These are phyloP conservation scores for Oxytorus armatus DNA, from an alignment of 2,888 invertebrate genomes.

Conservation along the genomic window DNA sequence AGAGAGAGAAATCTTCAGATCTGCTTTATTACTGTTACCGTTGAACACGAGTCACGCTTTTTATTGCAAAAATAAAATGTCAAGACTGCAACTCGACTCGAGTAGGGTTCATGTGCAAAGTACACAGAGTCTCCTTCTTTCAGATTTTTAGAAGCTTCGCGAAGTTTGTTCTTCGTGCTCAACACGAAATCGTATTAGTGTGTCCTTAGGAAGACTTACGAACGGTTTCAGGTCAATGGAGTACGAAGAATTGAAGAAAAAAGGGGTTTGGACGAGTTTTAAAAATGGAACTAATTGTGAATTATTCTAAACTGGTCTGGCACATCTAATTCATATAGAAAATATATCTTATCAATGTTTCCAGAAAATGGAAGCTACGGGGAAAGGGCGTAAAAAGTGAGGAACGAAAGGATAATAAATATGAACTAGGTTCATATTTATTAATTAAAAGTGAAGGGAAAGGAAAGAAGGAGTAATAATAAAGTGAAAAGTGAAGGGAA, in stretches of 20 bases:
- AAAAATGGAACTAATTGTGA: background rate
- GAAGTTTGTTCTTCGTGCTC: conserved; percentile 10
- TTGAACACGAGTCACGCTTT: conserved; percentile 7
- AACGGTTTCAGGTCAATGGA: background rate
- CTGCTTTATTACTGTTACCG: background rate
- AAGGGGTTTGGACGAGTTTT: background rate
- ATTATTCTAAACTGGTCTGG: background rate
- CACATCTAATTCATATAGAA: background rate
- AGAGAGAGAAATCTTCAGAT: conserved; percentile 9
- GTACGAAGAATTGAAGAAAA: background rate
- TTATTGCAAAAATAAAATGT: conserved; percentile 18
- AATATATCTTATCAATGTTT: too few species aligned
- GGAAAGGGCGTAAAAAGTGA: too few species aligned
- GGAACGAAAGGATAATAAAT: too few species aligned
- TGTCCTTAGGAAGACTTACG: conserved; percentile 8
- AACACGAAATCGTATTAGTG: conserved; percentile 10
- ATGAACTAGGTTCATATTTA: too few species aligned
- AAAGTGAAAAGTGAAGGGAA: too few species aligned
- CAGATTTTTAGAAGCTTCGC: conserved; percentile 33
- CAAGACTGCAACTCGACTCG: background rate
- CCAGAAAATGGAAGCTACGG: too few species aligned
- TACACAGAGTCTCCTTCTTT: too few species aligned
- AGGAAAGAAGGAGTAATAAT: too few species aligned
- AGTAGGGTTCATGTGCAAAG: too few species aligned
- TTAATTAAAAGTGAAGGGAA: too few species aligned